phyloP scores from a whole-genome alignment of 2,888 invertebrate genomes.

The Minunthozetes semirufus region DNA sequence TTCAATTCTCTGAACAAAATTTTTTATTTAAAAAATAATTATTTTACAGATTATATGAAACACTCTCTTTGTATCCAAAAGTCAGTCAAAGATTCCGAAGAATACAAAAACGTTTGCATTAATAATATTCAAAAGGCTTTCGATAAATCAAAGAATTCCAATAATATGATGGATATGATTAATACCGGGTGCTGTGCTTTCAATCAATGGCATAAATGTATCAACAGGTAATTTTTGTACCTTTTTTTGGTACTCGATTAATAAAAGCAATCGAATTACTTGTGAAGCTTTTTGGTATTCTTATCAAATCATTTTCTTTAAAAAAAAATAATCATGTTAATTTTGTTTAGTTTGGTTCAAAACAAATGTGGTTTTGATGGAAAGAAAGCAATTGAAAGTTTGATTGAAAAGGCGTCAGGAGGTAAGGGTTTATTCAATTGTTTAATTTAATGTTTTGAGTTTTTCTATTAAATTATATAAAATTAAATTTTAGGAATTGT shows the following conservation, averaged over 20 bases:
- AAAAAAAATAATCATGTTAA: no score
- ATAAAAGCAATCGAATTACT: no score
- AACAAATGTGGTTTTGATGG: neutral
- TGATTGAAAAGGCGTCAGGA: constrained; percentile 23
- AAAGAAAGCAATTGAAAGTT: neutral
- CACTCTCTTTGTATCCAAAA: constrained; percentile 6
- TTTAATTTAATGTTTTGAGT: neutral
- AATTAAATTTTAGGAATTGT: neutral
- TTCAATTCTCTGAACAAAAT: neutral
- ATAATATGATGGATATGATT: neutral
- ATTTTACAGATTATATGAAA: constrained; percentile 10
- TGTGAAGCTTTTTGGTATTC: no score
- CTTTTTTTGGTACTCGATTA: no score
- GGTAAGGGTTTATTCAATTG: neutral
- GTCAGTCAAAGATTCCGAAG: neutral
- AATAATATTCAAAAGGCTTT: constrained; percentile 15
- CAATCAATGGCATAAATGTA: constrained; percentile 12
- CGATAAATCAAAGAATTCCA: neutral
- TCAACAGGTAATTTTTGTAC: neutral
- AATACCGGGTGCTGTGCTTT: constrained; percentile 22
- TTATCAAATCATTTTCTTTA: no score
- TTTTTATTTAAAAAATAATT: neutral
- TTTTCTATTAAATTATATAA: neutral
- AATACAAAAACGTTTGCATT: constrained; percentile 13
- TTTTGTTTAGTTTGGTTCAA: neutral